Evolutionary conservation across 92 coral and sea anemone genomes (phyloP).

Genomic region (Pocillopora meandrina): DNA sequence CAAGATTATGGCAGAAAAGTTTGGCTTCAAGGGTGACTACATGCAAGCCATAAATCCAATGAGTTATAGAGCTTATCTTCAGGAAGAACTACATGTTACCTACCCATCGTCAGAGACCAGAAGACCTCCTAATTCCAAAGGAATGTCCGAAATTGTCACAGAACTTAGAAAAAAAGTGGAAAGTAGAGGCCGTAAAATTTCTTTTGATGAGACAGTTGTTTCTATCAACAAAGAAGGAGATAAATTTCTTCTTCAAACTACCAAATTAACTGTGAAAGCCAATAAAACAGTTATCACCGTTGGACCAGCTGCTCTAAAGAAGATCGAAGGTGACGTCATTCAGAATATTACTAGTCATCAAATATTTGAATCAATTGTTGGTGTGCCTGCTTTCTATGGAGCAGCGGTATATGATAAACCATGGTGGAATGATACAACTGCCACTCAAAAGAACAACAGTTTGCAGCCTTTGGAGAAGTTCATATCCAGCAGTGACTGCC

Average conservation of each 20-base stretch:
- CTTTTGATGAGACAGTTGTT: conserved; percentile 2
- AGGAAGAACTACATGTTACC: too few species aligned
- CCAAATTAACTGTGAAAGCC: conserved; percentile 11
- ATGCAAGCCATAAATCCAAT: conserved; percentile 20
- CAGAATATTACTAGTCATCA: neutral
- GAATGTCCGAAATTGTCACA: neutral
- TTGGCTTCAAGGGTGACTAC: conserved; percentile 29
- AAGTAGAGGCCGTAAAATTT: neutral
- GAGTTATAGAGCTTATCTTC: conserved; percentile 18
- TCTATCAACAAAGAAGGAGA: conserved; percentile 4
- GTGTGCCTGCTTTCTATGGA: conserved; percentile 42
- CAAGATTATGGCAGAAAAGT: conserved; percentile 1
- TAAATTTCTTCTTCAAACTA: conserved; percentile 9
- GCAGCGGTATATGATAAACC: conserved; percentile 38
- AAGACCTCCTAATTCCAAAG: neutral
- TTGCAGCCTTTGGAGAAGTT: conserved; percentile 11
- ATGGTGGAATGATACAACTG: conserved; percentile 30
- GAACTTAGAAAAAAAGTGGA: neutral
- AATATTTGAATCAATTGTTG: conserved; percentile 28
- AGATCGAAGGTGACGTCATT: conserved; percentile 30
- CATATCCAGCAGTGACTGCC: conserved; percentile 29
- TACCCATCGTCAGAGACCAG: too few species aligned
- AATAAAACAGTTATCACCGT: conserved; percentile 16
- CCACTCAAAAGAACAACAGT: neutral
- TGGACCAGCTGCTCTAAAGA: conserved; percentile 16